Evolutionary conservation across 2,113 vertebrate genomes (phyloP), one percentile per base, ranked within the genome.

Genomic region (Cynoglossus semilaevis): DNA sequence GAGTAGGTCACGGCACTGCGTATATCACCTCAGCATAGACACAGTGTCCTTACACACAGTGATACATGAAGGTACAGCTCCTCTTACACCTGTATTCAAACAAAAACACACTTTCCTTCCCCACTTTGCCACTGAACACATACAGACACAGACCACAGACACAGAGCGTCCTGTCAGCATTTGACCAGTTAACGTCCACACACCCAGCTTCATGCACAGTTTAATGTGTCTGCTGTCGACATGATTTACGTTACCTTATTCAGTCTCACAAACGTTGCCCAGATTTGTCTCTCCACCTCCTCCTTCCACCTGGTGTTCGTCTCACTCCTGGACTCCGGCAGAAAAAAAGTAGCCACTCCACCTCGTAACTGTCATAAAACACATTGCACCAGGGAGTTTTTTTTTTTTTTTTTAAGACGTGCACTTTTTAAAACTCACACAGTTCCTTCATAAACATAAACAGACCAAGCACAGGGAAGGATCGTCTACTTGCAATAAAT

Each of bases 161-260:
- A 17, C 35, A 17, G 15, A 12, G 57, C 42, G 67, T 59, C 63
- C 14, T 58, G 76, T 68, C 79, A 79, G 66, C 64, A 48, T 76
- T 69, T 57, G 59, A 88, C 68, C 49, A 71, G 40, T 37, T 56
- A 69, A 87, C 76, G 81, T 82, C 83, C 80, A 79, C 82, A 88
- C 85, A 89, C 82, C 45, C 8, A 41, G 76, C 84, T 83, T 88
- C 87, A 89, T 84, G 81, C 86, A 79, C 88, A 80, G 82, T 88
- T 29, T 88, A 88, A 90, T 89, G 87, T 88, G 72, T 83, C 78
- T 72, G 74, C 88, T 88, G 87, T 91, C 87, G 70, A 79, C 74
- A 89, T 88, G 87, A 91, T 86, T 89, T 87, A 88, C 88, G 77
- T 70, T 76, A 72, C 78, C 72, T 52, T 66, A 78, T 85, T 81